These are phyloP conservation scores for Paracanthobrama guichenoti DNA, from an alignment of 2,113 vertebrate species.

Conservation along the genomic window DNA sequence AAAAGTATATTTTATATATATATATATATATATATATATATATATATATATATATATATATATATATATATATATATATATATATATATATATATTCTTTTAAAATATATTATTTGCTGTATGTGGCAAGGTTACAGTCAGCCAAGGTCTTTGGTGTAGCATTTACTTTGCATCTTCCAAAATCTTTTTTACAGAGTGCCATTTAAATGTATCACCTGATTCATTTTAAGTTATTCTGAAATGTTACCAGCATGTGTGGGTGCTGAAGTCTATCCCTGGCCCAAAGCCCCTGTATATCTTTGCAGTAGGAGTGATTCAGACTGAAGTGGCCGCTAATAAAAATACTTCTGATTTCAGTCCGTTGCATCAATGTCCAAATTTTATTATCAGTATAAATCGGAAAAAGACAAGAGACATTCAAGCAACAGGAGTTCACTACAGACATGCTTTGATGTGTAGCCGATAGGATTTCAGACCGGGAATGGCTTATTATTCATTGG, in stretches of 20 bases:
- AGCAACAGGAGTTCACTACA: conserved; percentile 49
- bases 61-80: no score
- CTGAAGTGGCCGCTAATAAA: conserved; percentile 50
- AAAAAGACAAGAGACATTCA: conserved; percentile 58
- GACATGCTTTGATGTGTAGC: conserved; percentile 26
- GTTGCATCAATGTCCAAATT: conserved; percentile 63
- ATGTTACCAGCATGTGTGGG: conserved; percentile 18
- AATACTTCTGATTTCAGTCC: conserved; percentile 35
- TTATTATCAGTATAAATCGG: conserved; percentile 61
- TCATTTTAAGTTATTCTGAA: conserved; percentile 8
- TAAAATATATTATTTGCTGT: background rate
- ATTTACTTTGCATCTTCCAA: background rate
- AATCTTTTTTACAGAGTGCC: background rate
- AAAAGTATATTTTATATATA: no score
- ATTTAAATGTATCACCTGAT: background rate
- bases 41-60: no score
- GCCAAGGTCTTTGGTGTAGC: background rate
- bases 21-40: no score
- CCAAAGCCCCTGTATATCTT: conserved; percentile 47
- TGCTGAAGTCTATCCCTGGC: conserved; percentile 55
- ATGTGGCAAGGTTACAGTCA: background rate
- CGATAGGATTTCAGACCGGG: conserved; percentile 56
- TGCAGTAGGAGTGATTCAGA: conserved; percentile 62
- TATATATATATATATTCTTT: background rate
- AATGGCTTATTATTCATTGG: background rate